Evolutionary conservation across 2,797 vertebrate species (phyloP).

Genomic region (Neomorphus geoffroyi): DNA sequence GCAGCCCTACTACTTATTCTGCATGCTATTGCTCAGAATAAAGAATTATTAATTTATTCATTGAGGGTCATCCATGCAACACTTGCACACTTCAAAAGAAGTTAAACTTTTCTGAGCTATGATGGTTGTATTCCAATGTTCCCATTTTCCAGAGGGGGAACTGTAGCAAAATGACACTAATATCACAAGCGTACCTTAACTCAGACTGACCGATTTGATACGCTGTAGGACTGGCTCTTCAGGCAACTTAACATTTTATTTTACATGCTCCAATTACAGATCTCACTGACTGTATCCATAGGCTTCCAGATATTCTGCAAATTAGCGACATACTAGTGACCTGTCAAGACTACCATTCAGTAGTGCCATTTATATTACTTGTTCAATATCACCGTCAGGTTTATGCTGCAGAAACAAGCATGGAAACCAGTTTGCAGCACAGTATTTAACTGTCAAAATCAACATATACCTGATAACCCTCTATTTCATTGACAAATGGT

Average conservation of each 20-base stretch:
- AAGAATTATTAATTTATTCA: background rate
- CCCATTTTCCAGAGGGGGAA: background rate
- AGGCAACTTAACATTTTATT: background rate
- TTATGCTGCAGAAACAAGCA: background rate
- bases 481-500: background rate
- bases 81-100: background rate
- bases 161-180: background rate
- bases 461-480: background rate
- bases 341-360: background rate
- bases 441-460: background rate
- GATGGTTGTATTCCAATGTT: background rate
- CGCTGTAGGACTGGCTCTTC: background rate
- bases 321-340: background rate
- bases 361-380: background rate
- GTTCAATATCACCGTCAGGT: background rate
- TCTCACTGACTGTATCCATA: background rate
- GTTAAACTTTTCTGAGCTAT: background rate
- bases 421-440: background rate
- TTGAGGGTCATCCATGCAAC: background rate
- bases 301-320: background rate
- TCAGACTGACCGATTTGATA: background rate
- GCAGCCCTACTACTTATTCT: background rate
- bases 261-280: background rate
- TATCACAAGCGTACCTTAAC: background rate
- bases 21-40: background rate